These are phyloP conservation scores for Nymphalis urticae DNA, from an alignment of 2,888 invertebrate species.

Conservation along the genomic window DNA sequence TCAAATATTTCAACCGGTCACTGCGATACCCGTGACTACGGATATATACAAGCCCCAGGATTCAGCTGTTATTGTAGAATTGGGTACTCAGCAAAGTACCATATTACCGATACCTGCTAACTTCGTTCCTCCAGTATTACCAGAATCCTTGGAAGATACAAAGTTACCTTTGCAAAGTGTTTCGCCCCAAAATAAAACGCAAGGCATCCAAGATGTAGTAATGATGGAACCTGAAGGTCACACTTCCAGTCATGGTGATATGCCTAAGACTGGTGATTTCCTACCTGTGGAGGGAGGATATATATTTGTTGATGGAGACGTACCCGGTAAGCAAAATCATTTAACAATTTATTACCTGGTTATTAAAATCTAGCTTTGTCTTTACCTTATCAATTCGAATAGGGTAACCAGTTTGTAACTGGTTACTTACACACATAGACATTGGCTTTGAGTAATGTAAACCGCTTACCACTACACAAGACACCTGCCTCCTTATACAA, in stretches of 20 bases:
- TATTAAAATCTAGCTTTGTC: not conserved
- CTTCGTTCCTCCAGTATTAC: too few species aligned
- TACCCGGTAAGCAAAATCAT: conserved; percentile 48
- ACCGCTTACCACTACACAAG: too few species aligned
- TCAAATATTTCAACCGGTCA: conserved; percentile 65
- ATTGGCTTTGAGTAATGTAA: too few species aligned
- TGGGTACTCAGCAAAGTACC: conserved; percentile 45
- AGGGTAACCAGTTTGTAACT: too few species aligned
- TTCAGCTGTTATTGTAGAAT: conserved; percentile 60
- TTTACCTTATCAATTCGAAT: too few species aligned
- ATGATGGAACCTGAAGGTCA: conserved; percentile 60
- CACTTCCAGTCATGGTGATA: conserved; percentile 49
- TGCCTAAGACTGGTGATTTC: conserved; percentile 57
- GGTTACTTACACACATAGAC: too few species aligned
- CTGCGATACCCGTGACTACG: conserved; percentile 57
- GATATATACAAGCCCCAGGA: conserved; percentile 49
- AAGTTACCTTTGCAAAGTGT: not conserved
- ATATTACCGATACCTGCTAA: not conserved
- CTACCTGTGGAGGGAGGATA: conserved; percentile 73
- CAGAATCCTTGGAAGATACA: conserved; percentile 2
- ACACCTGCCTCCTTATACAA: too few species aligned
- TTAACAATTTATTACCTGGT: too few species aligned
- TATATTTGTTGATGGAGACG: conserved; percentile 61
- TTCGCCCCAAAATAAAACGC: not conserved
- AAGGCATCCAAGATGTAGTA: conserved; percentile 52